Base-by-base conservation (phyloP, 2,888 invertebrate genomes). In the Epinotia ramella region DNA sequence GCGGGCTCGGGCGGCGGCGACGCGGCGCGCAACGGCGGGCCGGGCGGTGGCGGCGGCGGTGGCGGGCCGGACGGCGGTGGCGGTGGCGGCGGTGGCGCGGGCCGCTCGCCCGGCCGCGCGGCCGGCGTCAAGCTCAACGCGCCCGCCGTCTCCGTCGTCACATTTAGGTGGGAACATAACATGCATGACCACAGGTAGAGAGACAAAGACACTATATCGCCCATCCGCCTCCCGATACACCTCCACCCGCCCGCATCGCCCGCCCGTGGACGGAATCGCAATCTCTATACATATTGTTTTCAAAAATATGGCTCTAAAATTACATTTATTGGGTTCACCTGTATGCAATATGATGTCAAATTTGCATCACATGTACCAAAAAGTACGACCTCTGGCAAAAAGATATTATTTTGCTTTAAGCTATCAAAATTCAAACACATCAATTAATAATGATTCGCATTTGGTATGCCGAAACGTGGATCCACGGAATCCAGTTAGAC, bases 151-250 rank as follows among this genome's bases (percentile, higher is more conserved):
- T 97, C 97, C 91, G 97, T 98, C 92, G 97, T 98, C 95, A 98
- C 97, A 94, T 98, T 98, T 97, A 98, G 97, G 97, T 98, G 97
- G 97, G 97, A 96, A 95, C 95, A 95, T 95, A 95, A 94, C 95
- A 93, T 91, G 87, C 84, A 88, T 90, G 91, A 92, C 91, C 95
- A 91, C 95, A 95, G 96, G 96, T 96, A 96, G 96, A 96, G 95
- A 95, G 95, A 95, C 94, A 94, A 91, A 95, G 95, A 95, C 89
- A 86, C 86, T 57, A 49, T 81, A 77, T 75, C 88, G 53, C 24
- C 88, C 33, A 49, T 33, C 66, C 59, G 49, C n/a, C 24, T 4
- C 13, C 60, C 13, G n/a, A 44, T 44, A 3, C 12, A 24, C 60
- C 60, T 24, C 28, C 28, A 16, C 7, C 16, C 46, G 20, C 24